Conservation (phyloP, 2,888 invertebrate genomes). For the Eretmocerus hayati region DNA sequence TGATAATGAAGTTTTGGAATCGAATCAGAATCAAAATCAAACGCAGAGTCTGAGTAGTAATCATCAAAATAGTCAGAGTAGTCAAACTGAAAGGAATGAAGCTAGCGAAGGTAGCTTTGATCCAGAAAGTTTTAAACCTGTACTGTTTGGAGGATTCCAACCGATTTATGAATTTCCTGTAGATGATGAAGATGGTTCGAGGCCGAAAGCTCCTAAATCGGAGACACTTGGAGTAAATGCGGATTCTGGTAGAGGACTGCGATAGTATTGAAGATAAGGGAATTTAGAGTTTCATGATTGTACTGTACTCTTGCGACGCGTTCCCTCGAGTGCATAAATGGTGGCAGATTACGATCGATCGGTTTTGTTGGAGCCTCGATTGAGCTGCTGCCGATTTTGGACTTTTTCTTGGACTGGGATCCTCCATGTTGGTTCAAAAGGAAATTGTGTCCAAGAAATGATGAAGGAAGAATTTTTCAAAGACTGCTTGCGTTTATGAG, state of each 20-base stretch:
- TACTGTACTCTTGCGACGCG: no score
- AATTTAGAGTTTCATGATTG: no score
- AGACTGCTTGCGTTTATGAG: no score
- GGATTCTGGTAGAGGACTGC: constrained; percentile 6
- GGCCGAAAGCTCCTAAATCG: constrained; percentile 9
- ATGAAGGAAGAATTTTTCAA: no score
- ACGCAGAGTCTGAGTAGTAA: constrained; percentile 16
- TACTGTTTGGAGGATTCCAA: constrained; percentile 62
- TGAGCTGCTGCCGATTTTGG: no score
- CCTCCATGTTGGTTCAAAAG: no score
- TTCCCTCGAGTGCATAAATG: no score
- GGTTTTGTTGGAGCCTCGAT: not conserved
- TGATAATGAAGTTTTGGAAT: no score
- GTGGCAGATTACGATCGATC: not conserved
- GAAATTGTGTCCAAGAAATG: no score
- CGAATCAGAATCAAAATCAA: no score
- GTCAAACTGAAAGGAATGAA: not conserved
- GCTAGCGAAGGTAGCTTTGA: constrained; percentile 49
- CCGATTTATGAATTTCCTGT: constrained; percentile 55
- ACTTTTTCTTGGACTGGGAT: no score
- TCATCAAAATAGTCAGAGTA: constrained; percentile 1
- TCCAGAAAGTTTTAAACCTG: constrained; percentile 61
- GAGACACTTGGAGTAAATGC: constrained; percentile 10
- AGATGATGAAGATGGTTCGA: constrained; percentile 24
- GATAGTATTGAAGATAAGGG: no score